phyloP scores from a whole-genome alignment of 92 coral and sea anemone species.

The Virgularia gustaviana region DNA sequence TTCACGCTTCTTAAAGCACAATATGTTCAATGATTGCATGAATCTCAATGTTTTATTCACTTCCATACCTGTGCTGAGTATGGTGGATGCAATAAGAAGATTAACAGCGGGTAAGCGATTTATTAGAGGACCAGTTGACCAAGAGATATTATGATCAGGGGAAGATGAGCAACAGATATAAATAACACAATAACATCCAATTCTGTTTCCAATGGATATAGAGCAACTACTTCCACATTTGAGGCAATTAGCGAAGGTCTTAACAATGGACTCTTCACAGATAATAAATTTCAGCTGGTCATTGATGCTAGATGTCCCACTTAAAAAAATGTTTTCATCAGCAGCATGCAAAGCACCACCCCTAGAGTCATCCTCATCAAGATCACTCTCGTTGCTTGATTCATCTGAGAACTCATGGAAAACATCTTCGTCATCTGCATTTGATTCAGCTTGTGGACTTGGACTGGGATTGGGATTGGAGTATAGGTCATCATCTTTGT shows the following conservation, averaged over 20 bases:
- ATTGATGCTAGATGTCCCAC: too few relatives aligned
- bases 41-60: conserved; percentile 35
- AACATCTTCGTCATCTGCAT: too few relatives aligned
- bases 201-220: conserved; percentile 5
- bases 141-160: background rate
- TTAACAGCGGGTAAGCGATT: conserved; percentile 10
- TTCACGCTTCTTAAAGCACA: conserved; percentile 39
- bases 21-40: conserved; percentile 39
- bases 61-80: conserved; percentile 38
- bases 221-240: conserved; percentile 16
- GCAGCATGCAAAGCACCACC: too few relatives aligned
- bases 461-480: too few relatives aligned
- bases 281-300: conserved; percentile 19
- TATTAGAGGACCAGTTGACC: conserved; percentile 25
- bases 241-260: background rate
- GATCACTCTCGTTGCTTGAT: too few relatives aligned
- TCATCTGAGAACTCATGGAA: too few relatives aligned
- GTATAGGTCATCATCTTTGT: too few relatives aligned
- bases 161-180: background rate
- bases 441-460: too few relatives aligned
- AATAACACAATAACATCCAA: conserved; percentile 25
- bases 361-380: too few relatives aligned
- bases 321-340: too few relatives aligned
- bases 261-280: conserved; percentile 14
- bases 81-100: conserved; percentile 4